Evolutionary conservation across 2,797 vertebrate species (phyloP).

Genomic region (Sebastes taczanowskii): DNA sequence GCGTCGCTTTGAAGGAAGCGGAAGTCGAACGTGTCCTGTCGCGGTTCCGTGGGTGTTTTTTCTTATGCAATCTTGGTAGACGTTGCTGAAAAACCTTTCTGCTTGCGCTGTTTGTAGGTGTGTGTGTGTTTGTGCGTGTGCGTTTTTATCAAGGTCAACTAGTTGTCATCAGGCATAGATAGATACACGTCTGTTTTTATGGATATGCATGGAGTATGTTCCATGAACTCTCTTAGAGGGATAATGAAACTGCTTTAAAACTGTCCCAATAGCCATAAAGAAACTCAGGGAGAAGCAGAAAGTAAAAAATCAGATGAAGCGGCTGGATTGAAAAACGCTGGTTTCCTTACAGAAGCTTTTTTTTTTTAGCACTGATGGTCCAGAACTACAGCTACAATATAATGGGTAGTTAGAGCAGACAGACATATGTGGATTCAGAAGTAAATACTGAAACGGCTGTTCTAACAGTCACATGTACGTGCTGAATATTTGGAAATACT

Average conservation of each 20-base stretch:
- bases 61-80: slow-evolving; percentile 47
- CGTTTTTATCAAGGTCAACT: background rate
- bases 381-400: slow-evolving; percentile 13
- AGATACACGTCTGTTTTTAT: background rate
- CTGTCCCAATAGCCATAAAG: slow-evolving; percentile 14
- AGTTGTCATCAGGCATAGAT: background rate
- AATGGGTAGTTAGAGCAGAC: slow-evolving; percentile 8
- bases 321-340: slow-evolving; percentile 28
- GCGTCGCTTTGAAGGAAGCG: slow-evolving; percentile 56
- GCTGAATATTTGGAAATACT: background rate
- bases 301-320: slow-evolving; percentile 27
- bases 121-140: background rate
- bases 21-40: slow-evolving; percentile 61
- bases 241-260: slow-evolving; percentile 30
- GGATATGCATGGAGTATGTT: background rate
- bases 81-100: slow-evolving; percentile 57
- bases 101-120: background rate
- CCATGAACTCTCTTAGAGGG: slow-evolving; percentile 2
- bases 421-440: slow-evolving; percentile 15
- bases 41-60: slow-evolving; percentile 67
- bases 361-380: slow-evolving; percentile 8
- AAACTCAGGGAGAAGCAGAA: slow-evolving; percentile 11
- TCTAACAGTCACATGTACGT: background rate
- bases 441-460: background rate
- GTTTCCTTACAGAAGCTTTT: slow-evolving; percentile 25